phyloP scores from a whole-genome alignment of 30 jellyfish, hydroid and myxozoan species.

The Cassiopea andromeda region DNA sequence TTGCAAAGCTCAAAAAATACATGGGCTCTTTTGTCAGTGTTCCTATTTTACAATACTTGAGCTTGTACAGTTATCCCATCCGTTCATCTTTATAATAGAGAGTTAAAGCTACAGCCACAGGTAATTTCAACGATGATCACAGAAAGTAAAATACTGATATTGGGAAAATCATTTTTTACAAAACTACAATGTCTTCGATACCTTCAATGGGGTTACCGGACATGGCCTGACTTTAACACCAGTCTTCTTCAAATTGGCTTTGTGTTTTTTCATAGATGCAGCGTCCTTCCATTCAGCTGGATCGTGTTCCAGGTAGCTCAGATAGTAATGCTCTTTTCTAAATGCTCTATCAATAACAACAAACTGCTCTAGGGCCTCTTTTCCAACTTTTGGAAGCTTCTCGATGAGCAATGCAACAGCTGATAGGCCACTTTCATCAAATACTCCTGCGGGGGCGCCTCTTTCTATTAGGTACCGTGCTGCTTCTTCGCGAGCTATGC shows the following conservation, averaged over 20 bases:
- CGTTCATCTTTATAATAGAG: no score
- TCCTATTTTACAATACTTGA: no score
- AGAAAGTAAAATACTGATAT: no score
- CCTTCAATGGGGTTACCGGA: conserved; percentile 88
- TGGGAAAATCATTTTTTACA: no score
- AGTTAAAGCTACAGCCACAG: no score
- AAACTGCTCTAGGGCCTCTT: conserved; percentile 89
- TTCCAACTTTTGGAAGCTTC: conserved; percentile 93
- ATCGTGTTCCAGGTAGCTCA: conserved; percentile 80
- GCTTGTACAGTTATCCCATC: no score
- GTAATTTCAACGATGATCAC: no score
- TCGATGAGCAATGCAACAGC: conserved; percentile 86
- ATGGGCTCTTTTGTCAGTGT: no score
- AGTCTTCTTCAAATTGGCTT: conserved; percentile 30
- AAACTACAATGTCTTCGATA: background rate
- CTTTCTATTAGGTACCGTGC: conserved; percentile 82
- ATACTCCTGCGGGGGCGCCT: conserved; percentile 97
- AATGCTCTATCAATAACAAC: conserved; percentile 83
- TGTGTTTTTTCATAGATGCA: conserved; percentile 14
- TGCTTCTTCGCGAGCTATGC: conserved; percentile 90
- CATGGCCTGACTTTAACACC: conserved; percentile 43
- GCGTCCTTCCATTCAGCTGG: conserved; percentile 74
- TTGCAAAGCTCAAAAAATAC: no score
- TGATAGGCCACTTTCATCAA: conserved; percentile 93
- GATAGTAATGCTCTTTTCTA: conserved; percentile 83